phyloP scores from a whole-genome alignment of 2,888 invertebrate species.

The Lutraria lutraria region DNA sequence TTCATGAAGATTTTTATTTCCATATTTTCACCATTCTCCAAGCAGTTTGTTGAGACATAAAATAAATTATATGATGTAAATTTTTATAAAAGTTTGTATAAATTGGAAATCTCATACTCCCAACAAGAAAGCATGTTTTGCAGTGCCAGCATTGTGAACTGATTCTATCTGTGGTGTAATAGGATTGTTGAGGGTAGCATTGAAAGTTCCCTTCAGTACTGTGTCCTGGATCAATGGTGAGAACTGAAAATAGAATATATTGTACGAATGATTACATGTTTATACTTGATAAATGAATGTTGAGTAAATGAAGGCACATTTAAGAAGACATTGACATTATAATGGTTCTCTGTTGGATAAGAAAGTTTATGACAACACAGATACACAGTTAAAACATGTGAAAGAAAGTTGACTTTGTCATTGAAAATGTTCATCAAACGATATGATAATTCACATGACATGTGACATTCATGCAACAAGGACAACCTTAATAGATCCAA shows the following conservation, averaged over 20 bases:
- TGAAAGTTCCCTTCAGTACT: slow-evolving; percentile 86
- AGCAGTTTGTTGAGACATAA: not conserved
- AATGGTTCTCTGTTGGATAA: too few relatives aligned
- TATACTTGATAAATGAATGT: not conserved
- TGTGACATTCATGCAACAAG: too few relatives aligned
- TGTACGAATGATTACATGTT: not conserved
- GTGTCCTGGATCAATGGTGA: slow-evolving; percentile 86
- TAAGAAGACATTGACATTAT: too few relatives aligned
- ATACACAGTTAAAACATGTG: too few relatives aligned
- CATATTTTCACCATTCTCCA: not conserved
- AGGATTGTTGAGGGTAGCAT: slow-evolving; percentile 86
- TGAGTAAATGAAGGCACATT: not conserved
- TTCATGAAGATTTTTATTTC: slow-evolving; percentile 7
- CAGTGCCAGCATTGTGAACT: slow-evolving; percentile 71
- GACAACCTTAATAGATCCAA: too few relatives aligned
- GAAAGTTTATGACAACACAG: too few relatives aligned
- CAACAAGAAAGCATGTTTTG: slow-evolving; percentile 80
- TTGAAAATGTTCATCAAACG: too few relatives aligned
- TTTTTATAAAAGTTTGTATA: not conserved
- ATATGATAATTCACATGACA: too few relatives aligned
- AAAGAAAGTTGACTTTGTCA: too few relatives aligned
- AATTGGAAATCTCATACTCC: slow-evolving; percentile 70
- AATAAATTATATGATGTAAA: not conserved
- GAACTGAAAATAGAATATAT: slow-evolving; percentile 81
- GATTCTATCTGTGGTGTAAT: slow-evolving; percentile 79